phyloP scores from a whole-genome alignment of 2,113 vertebrate species.

The Xyliphius kryptos region DNA sequence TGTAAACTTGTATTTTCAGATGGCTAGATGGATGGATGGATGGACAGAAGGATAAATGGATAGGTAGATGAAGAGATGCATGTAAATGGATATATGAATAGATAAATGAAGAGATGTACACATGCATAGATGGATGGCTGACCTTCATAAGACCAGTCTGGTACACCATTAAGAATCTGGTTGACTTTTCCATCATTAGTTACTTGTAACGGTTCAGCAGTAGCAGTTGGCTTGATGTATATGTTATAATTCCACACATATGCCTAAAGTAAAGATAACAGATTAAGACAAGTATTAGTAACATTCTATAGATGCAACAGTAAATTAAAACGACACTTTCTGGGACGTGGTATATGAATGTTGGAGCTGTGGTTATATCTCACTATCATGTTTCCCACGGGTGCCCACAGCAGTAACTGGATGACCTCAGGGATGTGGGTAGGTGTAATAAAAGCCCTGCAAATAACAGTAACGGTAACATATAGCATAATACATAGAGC shows the following conservation, averaged over 20 bases:
- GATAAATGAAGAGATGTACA: no score
- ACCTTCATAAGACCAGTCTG: constrained; percentile 98
- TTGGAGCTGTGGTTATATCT: no score
- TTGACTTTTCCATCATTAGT: constrained; percentile 80
- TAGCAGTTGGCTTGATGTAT: constrained; percentile 71
- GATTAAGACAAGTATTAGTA: not conserved
- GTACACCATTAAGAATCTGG: constrained; percentile 86
- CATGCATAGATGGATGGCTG: no score
- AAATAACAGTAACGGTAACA: constrained; percentile 23
- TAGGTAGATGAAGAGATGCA: no score
- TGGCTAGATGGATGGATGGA: no score
- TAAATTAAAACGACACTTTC: no score
- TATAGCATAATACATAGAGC: no score
- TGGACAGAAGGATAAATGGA: no score
- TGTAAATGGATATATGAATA: not conserved
- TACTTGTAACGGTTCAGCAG: constrained; percentile 65
- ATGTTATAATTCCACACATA: constrained; percentile 85
- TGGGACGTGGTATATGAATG: no score
- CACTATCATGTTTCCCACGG: constrained; percentile 81
- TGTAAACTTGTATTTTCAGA: no score
- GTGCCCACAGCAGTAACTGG: constrained; percentile 82
- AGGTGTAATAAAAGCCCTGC: constrained; percentile 74
- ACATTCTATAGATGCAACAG: no score
- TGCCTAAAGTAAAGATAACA: constrained; percentile 60
- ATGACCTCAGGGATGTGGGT: constrained; percentile 71